A percentile compares a stretch with the other conserved stretches of the same genome.
These are phyloP conservation scores for Phortica okadai DNA, from an alignment of 2,888 invertebrate species.

Conservation along the genomic window DNA sequence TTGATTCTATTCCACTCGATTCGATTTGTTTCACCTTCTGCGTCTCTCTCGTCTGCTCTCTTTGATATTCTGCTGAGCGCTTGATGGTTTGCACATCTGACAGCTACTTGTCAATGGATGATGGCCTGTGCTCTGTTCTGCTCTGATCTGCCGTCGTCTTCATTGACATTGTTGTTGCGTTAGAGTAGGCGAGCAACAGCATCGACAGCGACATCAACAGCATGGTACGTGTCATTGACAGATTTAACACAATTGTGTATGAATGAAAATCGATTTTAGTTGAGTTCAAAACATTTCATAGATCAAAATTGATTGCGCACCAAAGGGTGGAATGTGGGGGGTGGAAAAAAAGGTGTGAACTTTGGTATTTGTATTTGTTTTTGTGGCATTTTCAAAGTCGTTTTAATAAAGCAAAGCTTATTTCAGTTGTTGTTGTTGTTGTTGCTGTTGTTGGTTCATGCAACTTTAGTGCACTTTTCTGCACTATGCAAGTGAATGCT, in stretches of 20 bases:
- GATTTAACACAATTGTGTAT: slow-evolving; percentile 63
- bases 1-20: background rate
- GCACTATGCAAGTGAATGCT: slow-evolving; percentile 4
- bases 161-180: slow-evolving; percentile 30
- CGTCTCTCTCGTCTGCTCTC: background rate
- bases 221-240: slow-evolving; percentile 60
- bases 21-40: slow-evolving; percentile 38
- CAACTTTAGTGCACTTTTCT: background rate
- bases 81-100: slow-evolving; percentile 40
- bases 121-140: slow-evolving; percentile 19
- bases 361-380: background rate
- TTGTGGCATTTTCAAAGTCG: slow-evolving; percentile 4
- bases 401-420: slow-evolving; percentile 23
- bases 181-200: background rate
- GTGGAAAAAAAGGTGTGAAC: slow-evolving; percentile 9
- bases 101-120: slow-evolving; percentile 66
- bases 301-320: background rate
- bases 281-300: background rate
- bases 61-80: slow-evolving; percentile 31
- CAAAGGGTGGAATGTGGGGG: background rate
- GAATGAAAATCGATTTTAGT: slow-evolving; percentile 65
- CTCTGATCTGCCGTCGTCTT: slow-evolving; percentile 29
- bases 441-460: background rate
- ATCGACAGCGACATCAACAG: slow-evolving; percentile 48
- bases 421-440: background rate